Percentiles rank a stretch among this genome's conserved stretches.
Evolutionary conservation across 2,113 vertebrate species (phyloP).

Genomic region (Varanus komodoensis): DNA sequence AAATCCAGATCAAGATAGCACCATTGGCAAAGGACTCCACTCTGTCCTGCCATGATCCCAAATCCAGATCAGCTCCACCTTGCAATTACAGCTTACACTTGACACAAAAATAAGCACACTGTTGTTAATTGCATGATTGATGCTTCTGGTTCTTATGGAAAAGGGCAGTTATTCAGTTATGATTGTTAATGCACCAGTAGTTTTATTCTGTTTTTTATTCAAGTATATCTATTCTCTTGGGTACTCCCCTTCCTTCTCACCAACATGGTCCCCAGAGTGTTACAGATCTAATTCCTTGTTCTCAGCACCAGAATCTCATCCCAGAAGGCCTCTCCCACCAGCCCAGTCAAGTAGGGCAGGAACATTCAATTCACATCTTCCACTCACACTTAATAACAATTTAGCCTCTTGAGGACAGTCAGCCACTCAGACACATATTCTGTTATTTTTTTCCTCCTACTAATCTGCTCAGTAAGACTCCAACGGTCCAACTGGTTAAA

Average conservation of each 20-base stretch:
- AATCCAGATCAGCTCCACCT: neutral
- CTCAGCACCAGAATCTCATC: neutral
- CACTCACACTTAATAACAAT: neutral
- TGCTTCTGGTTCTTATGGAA: neutral
- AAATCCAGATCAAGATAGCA: neutral
- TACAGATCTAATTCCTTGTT: neutral
- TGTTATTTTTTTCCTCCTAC: neutral
- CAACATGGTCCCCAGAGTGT: neutral
- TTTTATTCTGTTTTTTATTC: neutral
- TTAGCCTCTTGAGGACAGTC: neutral
- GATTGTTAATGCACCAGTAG: neutral
- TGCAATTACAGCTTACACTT: neutral
- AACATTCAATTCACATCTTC: too few relatives aligned
- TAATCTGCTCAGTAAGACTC: neutral
- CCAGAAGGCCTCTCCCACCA: neutral
- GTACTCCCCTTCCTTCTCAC: neutral
- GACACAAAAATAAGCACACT: neutral
- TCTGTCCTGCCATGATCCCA: neutral
- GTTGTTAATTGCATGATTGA: neutral
- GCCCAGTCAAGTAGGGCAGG: neutral
- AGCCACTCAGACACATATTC: neutral
- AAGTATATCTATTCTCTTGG: neutral
- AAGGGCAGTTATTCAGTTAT: too few relatives aligned
- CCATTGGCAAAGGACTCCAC: neutral
- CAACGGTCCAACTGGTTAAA: neutral